These are phyloP conservation scores for Otis tarda DNA, from an alignment of 2,113 vertebrate species.

Conservation along the genomic window DNA sequence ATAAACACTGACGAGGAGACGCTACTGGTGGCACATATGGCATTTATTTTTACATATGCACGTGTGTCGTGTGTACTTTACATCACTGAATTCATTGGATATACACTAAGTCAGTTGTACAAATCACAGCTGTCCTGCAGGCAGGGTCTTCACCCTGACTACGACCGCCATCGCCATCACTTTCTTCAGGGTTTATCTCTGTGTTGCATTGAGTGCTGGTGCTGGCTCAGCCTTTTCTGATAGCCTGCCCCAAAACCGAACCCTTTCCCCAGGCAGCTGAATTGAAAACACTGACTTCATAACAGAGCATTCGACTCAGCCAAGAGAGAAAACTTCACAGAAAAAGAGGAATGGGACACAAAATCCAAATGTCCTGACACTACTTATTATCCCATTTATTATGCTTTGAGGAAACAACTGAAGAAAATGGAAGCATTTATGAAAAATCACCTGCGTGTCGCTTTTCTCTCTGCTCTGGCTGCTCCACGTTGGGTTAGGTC, in stretches of 20 bases:
- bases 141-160: neutral
- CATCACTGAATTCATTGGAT: neutral
- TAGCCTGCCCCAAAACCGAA: neutral
- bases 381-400: neutral
- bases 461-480: neutral
- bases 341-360: neutral
- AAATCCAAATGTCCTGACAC: conserved; percentile 19
- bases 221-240: neutral
- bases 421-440: neutral
- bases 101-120: neutral
- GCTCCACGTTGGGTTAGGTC: neutral
- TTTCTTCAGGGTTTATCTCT: neutral
- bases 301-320: neutral
- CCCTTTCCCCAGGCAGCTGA: neutral
- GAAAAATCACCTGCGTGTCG: neutral
- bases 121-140: neutral
- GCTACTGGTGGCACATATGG: neutral
- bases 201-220: neutral
- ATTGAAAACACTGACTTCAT: neutral
- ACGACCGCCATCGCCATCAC: neutral
- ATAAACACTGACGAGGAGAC: neutral
- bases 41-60: neutral
- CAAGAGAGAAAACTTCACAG: neutral
- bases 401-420: neutral
- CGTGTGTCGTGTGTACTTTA: neutral